Evolutionary conservation across 2,113 vertebrate genomes (phyloP).

Genomic region (Megaceryle maxima): DNA sequence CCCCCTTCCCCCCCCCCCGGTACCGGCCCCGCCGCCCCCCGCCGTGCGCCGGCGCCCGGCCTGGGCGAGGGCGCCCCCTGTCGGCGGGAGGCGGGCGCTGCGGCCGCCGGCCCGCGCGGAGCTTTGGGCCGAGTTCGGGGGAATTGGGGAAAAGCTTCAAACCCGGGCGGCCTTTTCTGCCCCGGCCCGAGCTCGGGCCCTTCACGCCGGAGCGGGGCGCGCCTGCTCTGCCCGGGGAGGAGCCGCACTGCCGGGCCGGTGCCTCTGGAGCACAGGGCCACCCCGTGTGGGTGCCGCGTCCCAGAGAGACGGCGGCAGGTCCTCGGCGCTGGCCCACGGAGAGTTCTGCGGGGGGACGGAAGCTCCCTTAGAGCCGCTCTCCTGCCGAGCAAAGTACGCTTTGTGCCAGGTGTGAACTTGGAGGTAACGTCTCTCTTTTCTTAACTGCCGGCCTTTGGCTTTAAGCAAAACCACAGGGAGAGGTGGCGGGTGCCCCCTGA

Average conservation of each 20-base stretch:
- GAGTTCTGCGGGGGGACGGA: too few relatives aligned
- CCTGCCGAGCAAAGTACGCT: rapidly evolving
- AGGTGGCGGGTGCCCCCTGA: not conserved
- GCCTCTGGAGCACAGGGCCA: not conserved
- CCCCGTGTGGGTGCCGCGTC: too few relatives aligned
- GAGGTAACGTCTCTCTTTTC: too few relatives aligned
- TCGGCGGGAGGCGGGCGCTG: constrained; percentile 47
- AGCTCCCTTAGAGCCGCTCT: not conserved
- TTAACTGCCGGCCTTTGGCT: not conserved
- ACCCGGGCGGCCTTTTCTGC: not conserved
- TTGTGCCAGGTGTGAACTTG: not conserved
- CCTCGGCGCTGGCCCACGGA: too few relatives aligned
- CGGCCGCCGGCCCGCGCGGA: not conserved
- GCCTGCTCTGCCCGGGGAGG: too few relatives aligned
- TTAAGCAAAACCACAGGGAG: rapidly evolving
- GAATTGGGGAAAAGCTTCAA: not conserved
- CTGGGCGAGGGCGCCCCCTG: constrained; percentile 85
- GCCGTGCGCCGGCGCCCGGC: not conserved
- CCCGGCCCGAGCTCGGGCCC: too few relatives aligned
- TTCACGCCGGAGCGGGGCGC: too few relatives aligned
- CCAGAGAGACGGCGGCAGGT: not conserved
- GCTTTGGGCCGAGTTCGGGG: not conserved
- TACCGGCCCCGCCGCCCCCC: not conserved
- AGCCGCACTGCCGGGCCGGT: not conserved
- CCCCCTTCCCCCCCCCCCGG: not conserved